Conservation (phyloP, 2,888 invertebrate genomes). For the Calliopum simillimum region DNA sequence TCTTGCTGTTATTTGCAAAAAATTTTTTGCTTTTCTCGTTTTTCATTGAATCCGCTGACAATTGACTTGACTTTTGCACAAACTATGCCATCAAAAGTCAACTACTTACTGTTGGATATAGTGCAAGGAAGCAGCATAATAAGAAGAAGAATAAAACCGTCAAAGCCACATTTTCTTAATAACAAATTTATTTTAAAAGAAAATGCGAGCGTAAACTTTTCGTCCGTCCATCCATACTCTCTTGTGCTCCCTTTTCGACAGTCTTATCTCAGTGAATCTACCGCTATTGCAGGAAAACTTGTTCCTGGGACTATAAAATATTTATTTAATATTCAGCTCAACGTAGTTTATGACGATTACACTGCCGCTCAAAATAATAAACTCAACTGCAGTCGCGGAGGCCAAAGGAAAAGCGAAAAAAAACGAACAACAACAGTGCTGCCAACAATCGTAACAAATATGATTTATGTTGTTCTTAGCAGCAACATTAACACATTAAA, state of each 20-base stretch:
- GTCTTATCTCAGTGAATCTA: neutral
- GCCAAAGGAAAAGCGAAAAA: conserved; percentile 41
- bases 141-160: neutral
- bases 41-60: conserved; percentile 35
- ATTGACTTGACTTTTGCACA: conserved; percentile 39
- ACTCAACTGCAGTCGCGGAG: conserved; percentile 35
- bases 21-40: no score
- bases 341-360: conserved; percentile 12
- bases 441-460: conserved; percentile 29
- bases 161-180: conserved; percentile 32
- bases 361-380: conserved; percentile 30
- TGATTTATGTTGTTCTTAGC: conserved; percentile 55
- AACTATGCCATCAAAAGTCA: conserved; percentile 20
- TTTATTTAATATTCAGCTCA: conserved; percentile 33
- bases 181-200: conserved; percentile 9
- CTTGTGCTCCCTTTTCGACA: neutral
- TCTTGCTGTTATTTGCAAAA: no score
- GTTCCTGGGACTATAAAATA: conserved; percentile 14
- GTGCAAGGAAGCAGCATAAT: conserved; percentile 3
- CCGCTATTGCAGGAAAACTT: conserved; percentile 1
- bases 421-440: conserved; percentile 2
- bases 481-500: conserved; percentile 50
- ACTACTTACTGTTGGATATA: conserved; percentile 1
- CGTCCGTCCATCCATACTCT: neutral
- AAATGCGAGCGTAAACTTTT: no score